Conservation (phyloP, 2,797 vertebrate species). For the Ctenopoma multispine region DNA sequence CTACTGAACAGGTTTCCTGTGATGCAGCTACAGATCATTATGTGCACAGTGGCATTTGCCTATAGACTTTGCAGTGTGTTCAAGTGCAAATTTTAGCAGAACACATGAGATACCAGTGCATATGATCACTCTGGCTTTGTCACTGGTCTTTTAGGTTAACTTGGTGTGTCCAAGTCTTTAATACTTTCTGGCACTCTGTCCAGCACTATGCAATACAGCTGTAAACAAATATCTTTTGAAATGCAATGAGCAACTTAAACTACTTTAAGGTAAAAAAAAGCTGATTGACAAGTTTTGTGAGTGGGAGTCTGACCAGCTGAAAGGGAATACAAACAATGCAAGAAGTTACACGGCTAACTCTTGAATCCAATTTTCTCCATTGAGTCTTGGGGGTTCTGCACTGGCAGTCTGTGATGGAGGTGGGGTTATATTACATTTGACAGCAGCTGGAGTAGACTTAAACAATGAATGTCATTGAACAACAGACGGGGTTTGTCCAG, state of each 20-base stretch:
- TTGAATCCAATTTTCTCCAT: conserved; percentile 52
- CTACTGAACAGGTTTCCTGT: neutral
- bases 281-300: conserved; percentile 1
- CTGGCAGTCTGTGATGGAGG: conserved; percentile 67
- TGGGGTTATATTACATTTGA: conserved; percentile 74
- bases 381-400: conserved; percentile 36
- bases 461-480: conserved; percentile 85
- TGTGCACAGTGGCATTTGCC: neutral
- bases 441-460: conserved; percentile 81
- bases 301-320: conserved; percentile 17
- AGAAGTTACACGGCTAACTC: conserved; percentile 34
- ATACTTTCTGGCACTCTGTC: too few species aligned
- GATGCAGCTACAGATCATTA: neutral
- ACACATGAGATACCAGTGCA: too few species aligned
- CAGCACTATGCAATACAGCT: neutral
- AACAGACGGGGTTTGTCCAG: conserved; percentile 73
- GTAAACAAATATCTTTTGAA: neutral
- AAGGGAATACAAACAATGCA: conserved; percentile 31
- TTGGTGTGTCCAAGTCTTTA: too few species aligned
- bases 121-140: too few species aligned
- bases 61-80: neutral
- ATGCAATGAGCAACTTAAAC: neutral
- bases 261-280: conserved; percentile 3
- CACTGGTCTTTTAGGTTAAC: too few species aligned
- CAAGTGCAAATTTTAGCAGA: neutral